Base-by-base conservation (phyloP, 2,888 invertebrate genomes). In the Fabriciana adippe region DNA sequence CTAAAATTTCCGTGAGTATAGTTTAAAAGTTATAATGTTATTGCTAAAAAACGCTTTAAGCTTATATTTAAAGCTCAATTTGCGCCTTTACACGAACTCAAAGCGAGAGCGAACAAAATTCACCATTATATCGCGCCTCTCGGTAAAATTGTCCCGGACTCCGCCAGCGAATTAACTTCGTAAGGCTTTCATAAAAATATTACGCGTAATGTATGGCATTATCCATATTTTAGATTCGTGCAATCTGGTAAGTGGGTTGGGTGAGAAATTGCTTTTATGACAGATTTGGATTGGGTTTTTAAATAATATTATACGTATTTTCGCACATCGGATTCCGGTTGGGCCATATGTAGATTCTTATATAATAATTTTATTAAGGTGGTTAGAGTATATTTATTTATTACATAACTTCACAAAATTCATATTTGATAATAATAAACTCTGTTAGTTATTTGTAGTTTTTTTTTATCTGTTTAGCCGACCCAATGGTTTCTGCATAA, bases 61-160 rank as follows among this genome's bases (percentile, higher is more conserved):
- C 73, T 75, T 68, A 26, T 76, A 31, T 75, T 79, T 79, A 69
- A 18, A 72, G 81, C 76, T 71, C 68, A 75, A 69, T 60, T 68
- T 69, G 70, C 75, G 72, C 73, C 66, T 74, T 71, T 72, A 69
- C 74, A 76, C 76, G 79, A 76, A 78, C 79, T 78, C 79, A 78
- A 75, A 81, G 80, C 79, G 76, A 81, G 83, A 81, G 81, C 80
- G 77, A 81, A 82, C 81, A 75, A 88, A 88, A 86, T 89, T 88
- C 83, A 85, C 89, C 85, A 89, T 88, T 80, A 87, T 84, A 87
- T 81, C 81, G 85, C 84, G 74, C 80, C 74, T 73, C 76, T 76
- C 79, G 82, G 80, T 85, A 80, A 86, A 88, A 88, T 84, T 83
- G 83, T 80, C 80, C 81, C 75, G 78, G 75, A 75, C 74, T 73